A percentile compares a stretch with the other conserved stretches of the same genome.
These are phyloP conservation scores for Megastigmus dorsalis DNA, from an alignment of 2,888 invertebrate species.

Conservation along the genomic window DNA sequence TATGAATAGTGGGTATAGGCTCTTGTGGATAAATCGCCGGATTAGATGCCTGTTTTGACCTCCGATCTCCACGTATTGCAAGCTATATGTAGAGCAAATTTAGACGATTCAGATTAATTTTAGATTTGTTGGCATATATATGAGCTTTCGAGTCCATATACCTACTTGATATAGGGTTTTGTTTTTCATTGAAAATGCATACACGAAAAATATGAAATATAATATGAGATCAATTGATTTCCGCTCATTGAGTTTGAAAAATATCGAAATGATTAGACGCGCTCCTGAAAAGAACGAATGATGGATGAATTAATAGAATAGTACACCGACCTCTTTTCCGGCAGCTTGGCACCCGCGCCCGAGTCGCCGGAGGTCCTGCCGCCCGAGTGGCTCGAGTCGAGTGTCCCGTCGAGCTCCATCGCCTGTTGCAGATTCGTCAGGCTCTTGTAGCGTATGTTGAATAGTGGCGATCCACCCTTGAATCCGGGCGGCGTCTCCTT, in stretches of 20 bases:
- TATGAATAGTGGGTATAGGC: conserved; percentile 42
- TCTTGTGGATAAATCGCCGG: conserved; percentile 43
- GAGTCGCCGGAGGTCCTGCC: conserved; percentile 91
- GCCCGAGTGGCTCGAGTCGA: conserved; percentile 92
- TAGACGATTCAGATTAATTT: too few relatives aligned
- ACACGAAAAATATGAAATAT: background rate
- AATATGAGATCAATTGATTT: background rate
- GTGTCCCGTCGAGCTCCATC: conserved; percentile 84
- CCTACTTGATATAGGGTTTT: too few relatives aligned
- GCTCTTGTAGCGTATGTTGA: conserved; percentile 81
- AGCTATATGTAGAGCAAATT: conserved; percentile 24
- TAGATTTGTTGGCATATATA: too few relatives aligned
- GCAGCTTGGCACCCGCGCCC: conserved; percentile 84
- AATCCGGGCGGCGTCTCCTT: conserved; percentile 83
- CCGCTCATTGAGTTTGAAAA: background rate
- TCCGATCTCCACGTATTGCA: conserved; percentile 33
- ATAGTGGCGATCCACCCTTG: conserved; percentile 85
- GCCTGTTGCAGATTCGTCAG: conserved; percentile 84
- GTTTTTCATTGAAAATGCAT: too few relatives aligned
- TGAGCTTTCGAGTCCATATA: too few relatives aligned
- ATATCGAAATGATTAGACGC: too few relatives aligned
- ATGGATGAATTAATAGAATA: too few relatives aligned
- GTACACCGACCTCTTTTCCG: conserved; percentile 81
- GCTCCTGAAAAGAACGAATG: too few relatives aligned
- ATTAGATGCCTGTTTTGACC: conserved; percentile 25